Evolutionary conservation across 2,888 invertebrate genomes (phyloP), one percentile per base, ranked within the genome.

Genomic region (Junonia oenone): DNA sequence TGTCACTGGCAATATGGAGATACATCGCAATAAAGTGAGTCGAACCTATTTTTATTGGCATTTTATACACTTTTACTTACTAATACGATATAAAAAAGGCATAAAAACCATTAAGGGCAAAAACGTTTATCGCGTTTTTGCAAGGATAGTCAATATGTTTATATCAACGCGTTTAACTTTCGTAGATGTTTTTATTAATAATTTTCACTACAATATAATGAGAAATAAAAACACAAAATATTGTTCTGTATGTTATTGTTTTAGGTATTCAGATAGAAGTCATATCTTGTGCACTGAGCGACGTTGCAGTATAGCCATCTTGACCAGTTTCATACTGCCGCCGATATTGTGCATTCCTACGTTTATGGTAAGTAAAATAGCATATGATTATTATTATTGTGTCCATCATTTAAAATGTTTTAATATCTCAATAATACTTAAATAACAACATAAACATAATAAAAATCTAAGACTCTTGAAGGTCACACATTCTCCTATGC

Each of bases 1-100:
- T 95, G 4, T 93, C 94, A 0, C 80, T 96, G 72, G 98, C 97
- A 14, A 94, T 97, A 67, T 97, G 97, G 95, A 93, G 98, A 69
- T 96, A 96, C 80, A 92, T 96, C 56, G 95, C 95, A 58, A 94
- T 96, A 75, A 95, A 94, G 95, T 95, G 81, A 92, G 93, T 90
- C 35, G 27, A 51, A 45, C 15, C 22, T 26, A 2, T 55, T 50
- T 49, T 55, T 52, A 49, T 49, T 52, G 17, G 40, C 29, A 26
- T 48, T 51, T 51, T 50, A 27, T 29, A 55, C 29, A 47, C 14
- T 47, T 17, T 38, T 17, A 35, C 45, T 35, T 52, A 14, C 35
- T 45, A 45, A 46, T 52, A 52, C 31, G 29, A 40, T 40, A 38
- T 45, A 45, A 55, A 47, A 55, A 19, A 8, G 27, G 1, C 27